Base-by-base conservation (phyloP, 2,888 invertebrate genomes). In the Rhyacophila evoluta region DNA sequence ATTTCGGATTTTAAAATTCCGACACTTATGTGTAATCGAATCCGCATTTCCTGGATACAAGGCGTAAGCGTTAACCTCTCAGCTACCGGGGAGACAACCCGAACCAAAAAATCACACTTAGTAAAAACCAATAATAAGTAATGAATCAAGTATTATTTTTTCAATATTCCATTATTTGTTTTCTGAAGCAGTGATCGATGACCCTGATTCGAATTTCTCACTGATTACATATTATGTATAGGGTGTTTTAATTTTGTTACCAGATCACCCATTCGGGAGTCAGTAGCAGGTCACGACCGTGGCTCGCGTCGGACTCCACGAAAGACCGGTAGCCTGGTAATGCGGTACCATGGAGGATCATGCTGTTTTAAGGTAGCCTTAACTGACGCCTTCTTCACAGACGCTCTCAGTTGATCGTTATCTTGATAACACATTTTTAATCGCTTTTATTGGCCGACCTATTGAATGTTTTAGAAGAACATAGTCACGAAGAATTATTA, bases 251-350 rank as follows among this genome's bases (percentile, higher is more conserved):
- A n/a, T 55, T 55, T 25, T 55, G 55, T 55, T 55, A 19, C 55
- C 19, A 19, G 55, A 55, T 55, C 55, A 55, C 55, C 55, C 55
- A 25, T 25, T 25, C 19, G 25, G 8, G 25, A 25, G 55, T 19
- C 55, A 19, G 55, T 55, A 55, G 55, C 55, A 55, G 55, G 55
- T 55, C 55, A 55, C 55, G 55, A 55, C 55, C 25, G 55, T 55
- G 55, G 55, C 55, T 15, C 55, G 55, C 55, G 55, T 55, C 25
- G 8, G 25, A 55, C 55, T 55, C 55, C 55, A 19, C 55, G 19
- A 5, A 55, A 55, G 55, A 15, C 55, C 55, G 10, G 55, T 55
- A 55, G 55, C 55, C 55, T 55, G 55, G 55, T 25, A 55, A 6
- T 19, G 10, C 19, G 55, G 55, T 33, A 33, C 29, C 29, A 33